Evolutionary conservation across 2,113 vertebrate genomes (phyloP).

Genomic region (Embiotoca jacksoni): DNA sequence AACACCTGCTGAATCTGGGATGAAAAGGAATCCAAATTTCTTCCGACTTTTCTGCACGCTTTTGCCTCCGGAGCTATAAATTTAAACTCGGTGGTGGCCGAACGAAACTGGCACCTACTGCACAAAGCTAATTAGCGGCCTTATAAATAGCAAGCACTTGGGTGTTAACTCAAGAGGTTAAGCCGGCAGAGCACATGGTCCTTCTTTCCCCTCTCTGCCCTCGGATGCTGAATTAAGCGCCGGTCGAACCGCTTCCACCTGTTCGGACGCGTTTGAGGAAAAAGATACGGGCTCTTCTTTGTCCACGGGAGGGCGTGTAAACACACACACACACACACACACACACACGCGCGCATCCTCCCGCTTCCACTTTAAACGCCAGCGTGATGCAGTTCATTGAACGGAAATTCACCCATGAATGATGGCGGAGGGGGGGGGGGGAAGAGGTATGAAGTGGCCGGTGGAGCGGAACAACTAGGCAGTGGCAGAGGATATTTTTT

Average conservation of each 20-base stretch:
- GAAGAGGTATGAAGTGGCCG: conserved; percentile 28
- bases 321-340: too few relatives aligned
- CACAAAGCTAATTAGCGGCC: conserved; percentile 69
- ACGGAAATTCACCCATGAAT: conserved; percentile 20
- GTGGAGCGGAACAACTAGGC: conserved; percentile 17
- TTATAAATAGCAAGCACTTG: conserved; percentile 56
- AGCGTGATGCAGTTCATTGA: conserved; percentile 15
- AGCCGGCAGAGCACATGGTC: conserved; percentile 52
- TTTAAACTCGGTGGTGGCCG: conserved; percentile 24
- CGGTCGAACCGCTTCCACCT: conserved; percentile 43
- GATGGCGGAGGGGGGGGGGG: not conserved
- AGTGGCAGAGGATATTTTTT: not conserved
- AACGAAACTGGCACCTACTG: conserved; percentile 58
- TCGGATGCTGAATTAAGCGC: conserved; percentile 24
- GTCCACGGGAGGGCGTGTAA: not conserved
- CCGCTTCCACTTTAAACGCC: conserved; percentile 15
- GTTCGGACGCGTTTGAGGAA: conserved; percentile 23
- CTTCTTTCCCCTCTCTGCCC: conserved; percentile 4
- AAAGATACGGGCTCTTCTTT: not conserved
- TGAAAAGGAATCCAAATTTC: not conserved
- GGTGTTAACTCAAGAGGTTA: conserved; percentile 56
- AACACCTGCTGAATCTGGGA: not conserved
- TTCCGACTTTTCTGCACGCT: not conserved
- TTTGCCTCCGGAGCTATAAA: not conserved
- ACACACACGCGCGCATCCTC: not conserved